Base-by-base conservation (phyloP, 2,113 vertebrate species). In the Hemichromis elongatus region DNA sequence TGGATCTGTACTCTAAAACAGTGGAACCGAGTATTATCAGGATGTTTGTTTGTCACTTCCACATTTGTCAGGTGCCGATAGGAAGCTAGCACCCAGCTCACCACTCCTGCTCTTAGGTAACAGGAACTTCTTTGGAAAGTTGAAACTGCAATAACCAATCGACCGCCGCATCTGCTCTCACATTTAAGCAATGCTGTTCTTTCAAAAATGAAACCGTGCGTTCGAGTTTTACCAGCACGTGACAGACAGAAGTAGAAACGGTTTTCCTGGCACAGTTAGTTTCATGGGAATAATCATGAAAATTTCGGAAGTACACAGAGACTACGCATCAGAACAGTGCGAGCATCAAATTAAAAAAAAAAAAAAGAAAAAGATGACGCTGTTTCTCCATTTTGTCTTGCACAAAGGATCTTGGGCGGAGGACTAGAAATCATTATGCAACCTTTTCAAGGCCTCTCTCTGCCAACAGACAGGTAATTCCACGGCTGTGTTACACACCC, bases 111-210 rank as follows among this genome's bases (percentile, higher is more conserved):
- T 42, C 40, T 94, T 92, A 77, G 78, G 89, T 93, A 95, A 94
- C 57, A 92, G 92, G 92, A 95, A 94, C 37, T 86, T 28, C 81
- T 86, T 57, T 84, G 88, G 86, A 86, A 90, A 90, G 89, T 87
- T 77, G 85, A 90, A 91, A 90, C 7, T 35, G 77, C 45, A 75
- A 89, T 77, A 86, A 86, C 93, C 68, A 82, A 93, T 54, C 45
- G 5, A 35, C 52, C 24, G 11, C 61, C 24, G 37, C 85, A 78
- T 82, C 79, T 47, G 45, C 75, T 83, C 63, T 42, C 11, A 7
- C 18, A 42, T 83, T 81, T 80, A 53, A 87, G 91, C 89, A 57
- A 79, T 16, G 45, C 78, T 40, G 40, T 37, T 9, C 5, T 52
- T 24, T 68, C 35, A 53, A 3, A 16, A 50, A 35, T 35, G 1